phyloP scores from a whole-genome alignment of 1,140 invertebrate species.

The Meloidogyne hapla region DNA sequence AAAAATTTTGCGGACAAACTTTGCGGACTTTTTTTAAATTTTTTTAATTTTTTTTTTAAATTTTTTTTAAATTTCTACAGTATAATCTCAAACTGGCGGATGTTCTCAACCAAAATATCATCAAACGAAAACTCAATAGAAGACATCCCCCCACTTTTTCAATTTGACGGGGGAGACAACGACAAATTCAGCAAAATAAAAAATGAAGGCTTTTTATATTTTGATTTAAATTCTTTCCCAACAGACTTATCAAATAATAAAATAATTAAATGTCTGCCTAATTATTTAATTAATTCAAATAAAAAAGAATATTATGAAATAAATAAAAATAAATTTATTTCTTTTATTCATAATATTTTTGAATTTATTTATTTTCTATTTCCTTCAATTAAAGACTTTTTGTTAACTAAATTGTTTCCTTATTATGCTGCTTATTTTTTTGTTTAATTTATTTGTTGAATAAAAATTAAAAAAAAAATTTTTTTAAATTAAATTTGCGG shows the following conservation, averaged over 20 bases:
- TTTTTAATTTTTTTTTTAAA: too few species aligned
- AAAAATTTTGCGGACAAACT: slow-evolving; percentile 14
- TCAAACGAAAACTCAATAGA: too few species aligned
- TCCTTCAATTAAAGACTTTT: slow-evolving; percentile 28
- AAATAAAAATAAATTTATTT: slow-evolving; percentile 38
- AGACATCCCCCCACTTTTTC: slow-evolving; percentile 33
- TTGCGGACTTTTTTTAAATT: not conserved
- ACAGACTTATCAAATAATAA: too few species aligned
- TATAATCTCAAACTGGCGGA: slow-evolving; percentile 48
- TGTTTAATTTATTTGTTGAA: slow-evolving; percentile 5
- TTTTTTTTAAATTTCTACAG: slow-evolving; percentile 34
- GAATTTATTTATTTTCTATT: slow-evolving; percentile 30
- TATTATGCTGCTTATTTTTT: slow-evolving; percentile 49
- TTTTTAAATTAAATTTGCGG: too few species aligned
- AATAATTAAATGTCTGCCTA: not conserved
- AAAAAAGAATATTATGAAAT: not conserved
- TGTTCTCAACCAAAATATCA: slow-evolving; percentile 1
- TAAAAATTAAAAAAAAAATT: too few species aligned
- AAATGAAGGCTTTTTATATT: slow-evolving; percentile 30
- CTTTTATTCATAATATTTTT: slow-evolving; percentile 30
- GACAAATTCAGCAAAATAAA: slow-evolving; percentile 46
- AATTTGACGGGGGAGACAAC: slow-evolving; percentile 49
- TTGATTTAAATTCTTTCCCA: slow-evolving; percentile 33
- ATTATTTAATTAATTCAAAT: not conserved
- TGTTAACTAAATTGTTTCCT: slow-evolving; percentile 43